phyloP scores from a whole-genome alignment of 2,797 vertebrate species.

The Pangasius krempfi region DNA sequence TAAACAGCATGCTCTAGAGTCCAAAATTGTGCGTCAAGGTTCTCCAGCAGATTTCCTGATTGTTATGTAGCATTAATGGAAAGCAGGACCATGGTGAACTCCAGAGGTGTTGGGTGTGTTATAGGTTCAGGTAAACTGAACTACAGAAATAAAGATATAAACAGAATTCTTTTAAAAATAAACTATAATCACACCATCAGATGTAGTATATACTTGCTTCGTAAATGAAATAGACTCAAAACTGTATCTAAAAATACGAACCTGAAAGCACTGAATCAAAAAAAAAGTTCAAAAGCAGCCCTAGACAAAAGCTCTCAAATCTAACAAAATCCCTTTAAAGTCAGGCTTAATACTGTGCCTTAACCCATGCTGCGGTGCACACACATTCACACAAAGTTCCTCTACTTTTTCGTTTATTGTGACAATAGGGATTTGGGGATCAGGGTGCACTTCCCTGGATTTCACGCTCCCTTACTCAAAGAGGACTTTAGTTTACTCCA shows the following conservation, averaged over 20 bases:
- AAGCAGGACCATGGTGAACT: slow-evolving; percentile 30
- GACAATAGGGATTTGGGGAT: slow-evolving; percentile 71
- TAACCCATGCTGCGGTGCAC: slow-evolving; percentile 39
- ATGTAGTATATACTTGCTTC: slow-evolving; percentile 17
- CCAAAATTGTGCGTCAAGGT: slow-evolving; percentile 46
- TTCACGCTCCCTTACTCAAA: slow-evolving; percentile 69
- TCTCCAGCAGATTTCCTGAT: slow-evolving; percentile 49
- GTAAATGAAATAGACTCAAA: slow-evolving; percentile 6
- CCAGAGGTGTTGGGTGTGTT: neutral
- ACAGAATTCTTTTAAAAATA: neutral
- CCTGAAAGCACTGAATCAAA: slow-evolving; percentile 29
- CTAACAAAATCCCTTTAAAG: slow-evolving; percentile 53
- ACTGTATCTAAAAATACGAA: slow-evolving; percentile 12
- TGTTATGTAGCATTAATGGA: slow-evolving; percentile 51
- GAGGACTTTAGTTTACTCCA: slow-evolving; percentile 43
- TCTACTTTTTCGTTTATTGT: slow-evolving; percentile 64
- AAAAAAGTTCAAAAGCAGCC: slow-evolving; percentile 49
- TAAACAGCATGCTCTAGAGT: slow-evolving; percentile 44
- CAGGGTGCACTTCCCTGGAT: slow-evolving; percentile 66
- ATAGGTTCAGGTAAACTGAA: neutral
- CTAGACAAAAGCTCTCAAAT: slow-evolving; percentile 46
- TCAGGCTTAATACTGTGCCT: slow-evolving; percentile 53
- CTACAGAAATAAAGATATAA: neutral
- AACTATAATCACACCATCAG: slow-evolving; percentile 15
- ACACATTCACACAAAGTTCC: slow-evolving; percentile 47